These are phyloP conservation scores for Drosophila orena DNA, from an alignment of 1,140 invertebrate species.

Conservation along the genomic window DNA sequence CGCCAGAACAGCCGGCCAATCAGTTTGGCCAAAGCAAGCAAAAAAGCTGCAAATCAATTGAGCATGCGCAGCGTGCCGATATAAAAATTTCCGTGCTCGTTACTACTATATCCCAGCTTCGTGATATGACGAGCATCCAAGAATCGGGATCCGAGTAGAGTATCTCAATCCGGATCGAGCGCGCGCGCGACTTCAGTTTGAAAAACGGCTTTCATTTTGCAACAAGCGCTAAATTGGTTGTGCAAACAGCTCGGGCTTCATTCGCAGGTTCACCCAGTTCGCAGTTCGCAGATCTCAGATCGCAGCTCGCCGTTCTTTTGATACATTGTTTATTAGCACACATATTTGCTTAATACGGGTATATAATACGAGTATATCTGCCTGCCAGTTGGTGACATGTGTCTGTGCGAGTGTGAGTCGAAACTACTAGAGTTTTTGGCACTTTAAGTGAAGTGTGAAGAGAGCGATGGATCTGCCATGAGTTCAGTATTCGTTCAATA, in stretches of 20 bases:
- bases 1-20: slow-evolving; percentile 33
- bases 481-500: slow-evolving; percentile 76
- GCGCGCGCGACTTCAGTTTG: slow-evolving; percentile 66
- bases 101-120: slow-evolving; percentile 13
- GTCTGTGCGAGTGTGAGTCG: slow-evolving; percentile 45
- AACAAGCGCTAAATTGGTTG: slow-evolving; percentile 74
- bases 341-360: slow-evolving; percentile 75
- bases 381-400: slow-evolving; percentile 61
- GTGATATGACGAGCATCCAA: slow-evolving; percentile 10
- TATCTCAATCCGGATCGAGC: slow-evolving; percentile 29
- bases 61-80: slow-evolving; percentile 52
- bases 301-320: slow-evolving; percentile 53
- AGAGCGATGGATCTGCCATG: slow-evolving; percentile 39
- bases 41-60: slow-evolving; percentile 58
- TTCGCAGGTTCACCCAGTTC: slow-evolving; percentile 53
- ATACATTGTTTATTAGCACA: slow-evolving; percentile 70
- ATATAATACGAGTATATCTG: slow-evolving; percentile 42
- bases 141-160: slow-evolving; percentile 14
- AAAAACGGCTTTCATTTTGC: slow-evolving; percentile 75
- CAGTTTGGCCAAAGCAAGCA: slow-evolving; percentile 45
- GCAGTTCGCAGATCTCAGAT: slow-evolving; percentile 47
- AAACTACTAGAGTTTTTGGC: slow-evolving; percentile 79
- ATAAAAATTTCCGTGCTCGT: slow-evolving; percentile 61
- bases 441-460: slow-evolving; percentile 73
- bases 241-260: slow-evolving; percentile 66